A percentile compares a stretch with the other conserved stretches of the same genome.
phyloP scores from a whole-genome alignment of 2,113 vertebrate genomes.

The Myiopsitta monachus region DNA sequence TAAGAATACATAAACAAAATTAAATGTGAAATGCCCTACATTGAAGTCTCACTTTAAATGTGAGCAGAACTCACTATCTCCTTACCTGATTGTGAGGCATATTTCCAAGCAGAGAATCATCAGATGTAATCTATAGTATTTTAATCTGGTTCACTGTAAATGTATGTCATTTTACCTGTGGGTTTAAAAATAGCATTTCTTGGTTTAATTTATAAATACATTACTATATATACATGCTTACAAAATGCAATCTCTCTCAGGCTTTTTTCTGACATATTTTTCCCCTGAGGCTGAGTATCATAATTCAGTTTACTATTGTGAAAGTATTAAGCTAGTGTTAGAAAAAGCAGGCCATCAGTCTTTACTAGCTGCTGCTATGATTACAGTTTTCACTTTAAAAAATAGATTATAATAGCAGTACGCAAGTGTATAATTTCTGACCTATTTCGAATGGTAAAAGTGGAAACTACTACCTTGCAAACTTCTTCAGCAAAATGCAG shows the following conservation, averaged over 20 bases:
- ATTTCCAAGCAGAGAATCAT: not conserved
- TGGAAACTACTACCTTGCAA: not conserved
- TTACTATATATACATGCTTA: not conserved
- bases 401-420: not conserved
- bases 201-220: not conserved
- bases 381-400: conserved; percentile 13
- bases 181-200: not conserved
- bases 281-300: not conserved
- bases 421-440: not conserved
- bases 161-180: not conserved
- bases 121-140: not conserved
- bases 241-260: not conserved
- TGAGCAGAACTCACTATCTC: not conserved
- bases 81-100: not conserved
- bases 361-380: not conserved
- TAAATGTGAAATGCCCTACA: not conserved
- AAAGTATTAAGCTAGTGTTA: not conserved
- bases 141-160: not conserved
- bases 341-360: not conserved
- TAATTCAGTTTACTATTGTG: not conserved
- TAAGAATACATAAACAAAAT: not conserved
- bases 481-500: not conserved
- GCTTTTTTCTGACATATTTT: not conserved
- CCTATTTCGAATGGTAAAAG: not conserved
- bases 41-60: not conserved